These are phyloP conservation scores for Formicarius rufipectus DNA, from an alignment of 2,113 vertebrate genomes.

Conservation along the genomic window DNA sequence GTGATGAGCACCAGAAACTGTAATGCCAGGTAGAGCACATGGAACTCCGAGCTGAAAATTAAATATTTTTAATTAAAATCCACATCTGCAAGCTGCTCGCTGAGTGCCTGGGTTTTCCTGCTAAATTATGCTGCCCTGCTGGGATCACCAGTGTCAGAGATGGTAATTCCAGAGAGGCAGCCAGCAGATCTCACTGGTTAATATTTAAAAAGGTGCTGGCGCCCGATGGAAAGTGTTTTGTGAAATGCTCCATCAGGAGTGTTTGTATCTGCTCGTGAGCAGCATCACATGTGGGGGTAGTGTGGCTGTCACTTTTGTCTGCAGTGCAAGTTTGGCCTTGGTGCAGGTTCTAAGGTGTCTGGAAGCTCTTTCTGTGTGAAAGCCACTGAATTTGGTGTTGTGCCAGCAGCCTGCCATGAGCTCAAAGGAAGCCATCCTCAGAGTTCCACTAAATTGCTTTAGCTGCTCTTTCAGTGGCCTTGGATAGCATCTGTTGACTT, in stretches of 20 bases:
- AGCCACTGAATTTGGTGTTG: neutral
- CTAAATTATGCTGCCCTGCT: constrained; percentile 47
- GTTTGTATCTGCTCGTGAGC: neutral
- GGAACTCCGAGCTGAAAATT: constrained; percentile 65
- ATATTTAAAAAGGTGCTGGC: constrained; percentile 71
- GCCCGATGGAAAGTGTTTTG: neutral
- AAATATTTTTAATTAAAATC: constrained; percentile 76
- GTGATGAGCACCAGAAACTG: neutral
- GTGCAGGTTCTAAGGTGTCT: neutral
- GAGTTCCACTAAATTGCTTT: neutral
- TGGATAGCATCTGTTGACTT: neutral
- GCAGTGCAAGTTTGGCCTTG: neutral
- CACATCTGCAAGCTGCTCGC: constrained; percentile 69
- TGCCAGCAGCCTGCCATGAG: neutral
- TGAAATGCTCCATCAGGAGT: neutral
- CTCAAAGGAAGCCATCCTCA: neutral
- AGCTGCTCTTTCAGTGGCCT: neutral
- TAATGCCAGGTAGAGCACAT: constrained; percentile 51
- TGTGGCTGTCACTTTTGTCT: neutral
- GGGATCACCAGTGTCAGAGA: constrained; percentile 49
- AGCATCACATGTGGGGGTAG: neutral
- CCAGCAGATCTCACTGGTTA: constrained; percentile 57
- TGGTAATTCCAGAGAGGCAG: constrained; percentile 36
- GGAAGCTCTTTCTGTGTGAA: rapidly evolving
- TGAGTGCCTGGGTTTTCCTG: constrained; percentile 57